Percentiles rank a stretch among this genome's conserved stretches.
Evolutionary conservation across 2,113 vertebrate species (phyloP).

Genomic region (Cariama cristata): DNA sequence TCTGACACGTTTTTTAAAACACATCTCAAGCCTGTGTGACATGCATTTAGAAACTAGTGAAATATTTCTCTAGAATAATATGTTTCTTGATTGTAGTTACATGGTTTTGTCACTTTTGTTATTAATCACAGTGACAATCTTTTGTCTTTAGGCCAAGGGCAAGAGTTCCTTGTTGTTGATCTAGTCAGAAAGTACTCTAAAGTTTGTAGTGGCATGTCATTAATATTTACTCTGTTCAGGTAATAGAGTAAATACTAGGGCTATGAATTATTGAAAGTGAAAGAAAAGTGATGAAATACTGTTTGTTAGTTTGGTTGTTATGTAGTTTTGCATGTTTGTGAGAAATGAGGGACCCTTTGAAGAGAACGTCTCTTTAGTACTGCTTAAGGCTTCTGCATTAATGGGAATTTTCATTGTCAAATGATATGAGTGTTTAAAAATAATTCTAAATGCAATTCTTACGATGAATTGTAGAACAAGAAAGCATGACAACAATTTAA

Average conservation of each 20-base stretch:
- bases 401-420: slow-evolving; percentile 29
- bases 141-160: slow-evolving; percentile 86
- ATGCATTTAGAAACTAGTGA: slow-evolving; percentile 54
- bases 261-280: slow-evolving; percentile 91
- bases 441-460: not conserved
- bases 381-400: slow-evolving; percentile 6
- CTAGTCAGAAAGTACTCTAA: slow-evolving; percentile 79
- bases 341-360: slow-evolving; percentile 21
- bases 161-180: slow-evolving; percentile 82
- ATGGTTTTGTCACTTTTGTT: slow-evolving; percentile 86
- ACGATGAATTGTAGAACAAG: slow-evolving; percentile 11
- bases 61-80: slow-evolving; percentile 54
- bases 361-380: slow-evolving; percentile 20
- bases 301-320: slow-evolving; percentile 80
- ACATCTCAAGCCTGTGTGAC: slow-evolving; percentile 9
- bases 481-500: not conserved
- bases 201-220: slow-evolving; percentile 73
- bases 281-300: slow-evolving; percentile 87
- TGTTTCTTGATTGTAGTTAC: slow-evolving; percentile 86
- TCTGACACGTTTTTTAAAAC: slow-evolving; percentile 34
- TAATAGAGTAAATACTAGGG: slow-evolving; percentile 94
- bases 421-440: slow-evolving; percentile 50
- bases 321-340: slow-evolving; percentile 64
- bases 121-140: slow-evolving; percentile 87
- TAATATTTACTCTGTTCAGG: slow-evolving; percentile 94